Evolutionary conservation across 2,888 invertebrate genomes (phyloP).

Genomic region (Tupiocoris notatus): DNA sequence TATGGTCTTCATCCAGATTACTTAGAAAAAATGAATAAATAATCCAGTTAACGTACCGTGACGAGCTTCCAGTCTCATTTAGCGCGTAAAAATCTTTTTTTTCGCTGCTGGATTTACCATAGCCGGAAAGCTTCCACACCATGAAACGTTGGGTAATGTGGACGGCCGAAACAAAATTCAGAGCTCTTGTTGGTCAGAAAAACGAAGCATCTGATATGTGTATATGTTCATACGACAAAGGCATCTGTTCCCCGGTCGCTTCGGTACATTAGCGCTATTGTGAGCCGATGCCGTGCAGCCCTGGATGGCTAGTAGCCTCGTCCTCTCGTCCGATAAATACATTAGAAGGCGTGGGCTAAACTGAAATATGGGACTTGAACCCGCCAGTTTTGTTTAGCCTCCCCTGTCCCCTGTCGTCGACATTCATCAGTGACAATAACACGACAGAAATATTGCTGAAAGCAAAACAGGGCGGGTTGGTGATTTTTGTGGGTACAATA

Average conservation of each 20-base stretch:
- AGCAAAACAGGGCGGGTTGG: background rate
- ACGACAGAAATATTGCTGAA: background rate
- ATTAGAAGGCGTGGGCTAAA: conserved; percentile 38
- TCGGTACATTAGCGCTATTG: conserved; percentile 40
- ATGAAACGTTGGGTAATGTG: no score
- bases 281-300: conserved; percentile 1
- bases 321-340: conserved; percentile 32
- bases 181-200: no score
- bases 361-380: conserved; percentile 30
- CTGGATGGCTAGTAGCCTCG: background rate
- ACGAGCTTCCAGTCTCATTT: no score
- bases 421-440: conserved; percentile 33
- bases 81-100: no score
- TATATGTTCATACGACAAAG: conserved; percentile 11
- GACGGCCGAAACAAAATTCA: no score
- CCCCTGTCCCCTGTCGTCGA: background rate
- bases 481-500: background rate
- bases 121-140: no score
- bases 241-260: conserved; percentile 32
- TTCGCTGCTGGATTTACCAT: no score
- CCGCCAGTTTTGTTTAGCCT: conserved; percentile 18
- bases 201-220: no score
- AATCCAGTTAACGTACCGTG: no score
- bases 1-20: no score
- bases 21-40: no score